Conservation (phyloP, 1,140 invertebrate species). For the Cherax quadricarinatus region DNA sequence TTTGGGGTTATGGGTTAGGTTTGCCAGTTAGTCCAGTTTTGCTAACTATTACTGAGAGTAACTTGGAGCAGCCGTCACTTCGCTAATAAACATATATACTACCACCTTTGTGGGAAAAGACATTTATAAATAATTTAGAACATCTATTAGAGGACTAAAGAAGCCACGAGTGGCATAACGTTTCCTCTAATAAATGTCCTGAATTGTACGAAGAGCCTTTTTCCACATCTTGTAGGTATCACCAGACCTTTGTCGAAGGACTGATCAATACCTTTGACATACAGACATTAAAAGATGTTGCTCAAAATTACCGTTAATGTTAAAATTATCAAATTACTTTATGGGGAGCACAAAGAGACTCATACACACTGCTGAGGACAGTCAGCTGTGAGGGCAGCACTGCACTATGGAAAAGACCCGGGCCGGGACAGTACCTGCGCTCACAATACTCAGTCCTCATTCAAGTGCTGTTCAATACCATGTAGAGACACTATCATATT, state of each 20-base stretch:
- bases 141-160: no score
- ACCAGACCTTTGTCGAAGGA: not conserved
- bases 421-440: no score
- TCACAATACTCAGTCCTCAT: no score
- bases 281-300: not conserved
- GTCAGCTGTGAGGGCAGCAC: not conserved
- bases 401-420: no score
- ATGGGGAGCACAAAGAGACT: not conserved
- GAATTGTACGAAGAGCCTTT: no score
- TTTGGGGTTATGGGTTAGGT: conserved; percentile 40
- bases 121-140: no score
- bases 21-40: not conserved
- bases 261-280: not conserved
- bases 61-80: not conserved
- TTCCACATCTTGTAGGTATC: no score
- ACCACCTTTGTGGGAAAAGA: no score
- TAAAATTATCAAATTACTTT: not conserved
- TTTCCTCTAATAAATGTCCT: no score
- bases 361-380: not conserved
- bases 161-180: no score
- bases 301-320: not conserved
- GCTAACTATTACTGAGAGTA: not conserved
- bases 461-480: no score
- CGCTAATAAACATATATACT: not conserved
- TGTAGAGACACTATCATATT: no score